A percentile compares a stretch with the other conserved stretches of the same genome.
These are phyloP conservation scores for Acropternis orthonyx DNA, from an alignment of 2,797 vertebrate species.

Conservation along the genomic window DNA sequence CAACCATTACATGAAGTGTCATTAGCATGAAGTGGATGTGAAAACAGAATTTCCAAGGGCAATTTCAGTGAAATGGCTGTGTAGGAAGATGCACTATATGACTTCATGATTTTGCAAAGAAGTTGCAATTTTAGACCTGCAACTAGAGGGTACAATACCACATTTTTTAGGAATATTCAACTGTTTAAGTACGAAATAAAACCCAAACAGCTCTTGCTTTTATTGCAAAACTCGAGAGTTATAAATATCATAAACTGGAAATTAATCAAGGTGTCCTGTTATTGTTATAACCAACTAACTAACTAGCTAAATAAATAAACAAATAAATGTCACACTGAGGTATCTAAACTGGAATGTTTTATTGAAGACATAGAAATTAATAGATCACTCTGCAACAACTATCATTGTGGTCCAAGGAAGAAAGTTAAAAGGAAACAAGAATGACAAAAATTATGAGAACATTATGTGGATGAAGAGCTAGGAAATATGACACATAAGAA, in stretches of 20 bases:
- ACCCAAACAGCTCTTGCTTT: background rate
- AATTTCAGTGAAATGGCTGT: background rate
- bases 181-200: background rate
- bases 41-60: background rate
- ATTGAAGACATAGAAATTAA: background rate
- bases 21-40: background rate
- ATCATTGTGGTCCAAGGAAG: background rate
- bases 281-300: background rate
- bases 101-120: background rate
- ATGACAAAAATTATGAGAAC: background rate
- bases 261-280: background rate
- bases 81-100: fast-evolving
- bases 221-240: background rate
- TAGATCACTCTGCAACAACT: background rate
- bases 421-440: background rate
- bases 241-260: background rate
- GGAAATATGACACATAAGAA: background rate
- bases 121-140: background rate
- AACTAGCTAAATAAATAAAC: background rate
- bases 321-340: background rate
- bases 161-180: background rate
- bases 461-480: background rate
- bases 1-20: background rate
- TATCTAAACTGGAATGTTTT: background rate
- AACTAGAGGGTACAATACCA: background rate